phyloP scores from a whole-genome alignment of 2,113 vertebrate species.

The crab-eating macaque (Macaca fascicularis) region DNA sequence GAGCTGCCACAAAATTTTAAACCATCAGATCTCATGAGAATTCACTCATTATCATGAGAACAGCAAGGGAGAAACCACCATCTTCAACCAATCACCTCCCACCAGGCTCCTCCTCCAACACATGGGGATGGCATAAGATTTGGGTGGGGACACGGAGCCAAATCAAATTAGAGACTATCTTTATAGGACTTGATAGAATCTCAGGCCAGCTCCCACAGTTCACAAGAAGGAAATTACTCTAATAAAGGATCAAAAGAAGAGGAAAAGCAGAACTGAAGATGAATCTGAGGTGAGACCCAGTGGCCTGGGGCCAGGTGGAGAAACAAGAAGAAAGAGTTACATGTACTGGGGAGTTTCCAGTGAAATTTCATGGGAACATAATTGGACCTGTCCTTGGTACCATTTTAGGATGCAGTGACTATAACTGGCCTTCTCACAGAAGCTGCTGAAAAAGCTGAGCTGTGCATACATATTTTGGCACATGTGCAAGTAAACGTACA shows the following conservation, averaged over 20 bases:
- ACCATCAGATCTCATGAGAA: too few species aligned
- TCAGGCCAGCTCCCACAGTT: rapidly evolving
- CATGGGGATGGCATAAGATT: too few species aligned
- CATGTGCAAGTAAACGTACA: neutral
- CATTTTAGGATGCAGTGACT: neutral
- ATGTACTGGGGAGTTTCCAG: neutral
- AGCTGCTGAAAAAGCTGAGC: neutral
- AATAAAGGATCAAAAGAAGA: neutral
- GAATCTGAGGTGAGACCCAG: neutral
- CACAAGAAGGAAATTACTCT: neutral
- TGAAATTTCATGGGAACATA: neutral
- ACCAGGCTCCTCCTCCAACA: too few species aligned
- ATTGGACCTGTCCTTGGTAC: neutral
- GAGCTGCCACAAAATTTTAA: too few species aligned
- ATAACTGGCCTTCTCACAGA: neutral
- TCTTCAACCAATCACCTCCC: too few species aligned
- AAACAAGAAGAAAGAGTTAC: neutral
- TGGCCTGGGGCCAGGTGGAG: neutral
- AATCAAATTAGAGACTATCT: neutral
- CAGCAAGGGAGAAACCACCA: too few species aligned
- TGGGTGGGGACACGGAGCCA: too few species aligned
- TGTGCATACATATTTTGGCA: neutral
- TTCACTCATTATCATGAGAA: too few species aligned
- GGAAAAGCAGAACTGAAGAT: neutral
- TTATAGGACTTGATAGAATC: neutral